Evolutionary conservation across 2,113 vertebrate species (phyloP).

Genomic region (Spilogale gracilis): DNA sequence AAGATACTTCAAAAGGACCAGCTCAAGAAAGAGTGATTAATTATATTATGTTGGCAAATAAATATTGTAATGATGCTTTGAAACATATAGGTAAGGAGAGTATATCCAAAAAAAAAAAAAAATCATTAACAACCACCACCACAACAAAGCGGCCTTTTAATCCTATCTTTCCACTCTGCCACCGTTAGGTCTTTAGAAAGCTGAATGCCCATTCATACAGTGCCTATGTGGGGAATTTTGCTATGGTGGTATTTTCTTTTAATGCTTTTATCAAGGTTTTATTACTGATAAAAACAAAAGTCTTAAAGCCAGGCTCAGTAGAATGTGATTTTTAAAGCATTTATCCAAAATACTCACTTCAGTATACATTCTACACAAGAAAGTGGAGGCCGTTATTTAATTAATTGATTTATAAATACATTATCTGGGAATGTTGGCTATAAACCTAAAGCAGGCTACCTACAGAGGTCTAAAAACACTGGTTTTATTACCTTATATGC

Average conservation of each 20-base stretch:
- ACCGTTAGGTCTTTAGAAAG: background rate
- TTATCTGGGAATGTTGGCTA: constrained; percentile 22
- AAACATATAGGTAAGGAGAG: background rate
- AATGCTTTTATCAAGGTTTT: background rate
- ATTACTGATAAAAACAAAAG: constrained; percentile 69
- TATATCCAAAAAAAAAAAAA: background rate
- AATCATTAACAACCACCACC: background rate
- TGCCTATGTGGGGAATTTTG: background rate
- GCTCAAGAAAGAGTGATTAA: background rate
- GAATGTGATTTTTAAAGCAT: constrained; percentile 58
- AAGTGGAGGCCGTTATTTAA: background rate
- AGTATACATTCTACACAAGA: constrained; percentile 22
- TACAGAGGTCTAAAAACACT: constrained; percentile 47
- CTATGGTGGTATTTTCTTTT: background rate
- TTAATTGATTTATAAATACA: constrained; percentile 19
- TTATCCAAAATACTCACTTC: background rate
- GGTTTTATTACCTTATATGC: background rate
- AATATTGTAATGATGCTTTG: background rate
- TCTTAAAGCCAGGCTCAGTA: background rate
- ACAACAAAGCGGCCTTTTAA: background rate
- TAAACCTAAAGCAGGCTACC: background rate
- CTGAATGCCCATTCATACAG: background rate
- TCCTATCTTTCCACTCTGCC: background rate
- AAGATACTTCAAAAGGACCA: background rate
- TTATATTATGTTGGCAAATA: background rate